Base-by-base conservation (phyloP, 2,888 invertebrate species). In the Eilema depressum region DNA sequence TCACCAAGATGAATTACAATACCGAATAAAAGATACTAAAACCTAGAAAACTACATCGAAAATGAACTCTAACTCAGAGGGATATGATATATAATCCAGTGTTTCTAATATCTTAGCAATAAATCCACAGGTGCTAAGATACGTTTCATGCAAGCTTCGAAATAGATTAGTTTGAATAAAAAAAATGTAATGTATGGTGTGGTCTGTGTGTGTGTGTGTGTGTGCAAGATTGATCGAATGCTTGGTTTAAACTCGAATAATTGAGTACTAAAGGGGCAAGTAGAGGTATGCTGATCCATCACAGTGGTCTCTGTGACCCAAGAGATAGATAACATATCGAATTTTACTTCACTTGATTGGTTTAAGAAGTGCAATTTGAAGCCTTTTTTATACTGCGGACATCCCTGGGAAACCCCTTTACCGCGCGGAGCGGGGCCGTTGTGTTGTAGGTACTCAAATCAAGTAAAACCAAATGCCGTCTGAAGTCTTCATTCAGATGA, bases 111-210 rank as follows among this genome's bases (percentile, higher is more conserved):
- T n/a, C n/a, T 53, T n/a, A n/a, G 8, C 20, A 47, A 47, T 47
- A 47, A 47, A 47, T 47, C 47, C 47, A 47, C 47, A 47, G 47
- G 41, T 41, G 41, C 41, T 41, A 41, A 17, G 17, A 41, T 7
- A 47, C 20, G 47, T 47, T 47, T 47, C 53, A 53, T 53, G n/a
- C 8, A n/a, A 53, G n/a, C n/a, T 53, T n/a, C 53, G n/a, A 53
- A n/a, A 53, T n/a, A 53, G n/a, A 53, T 53, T 53, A n/a, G n/a
- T n/a, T 53, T 53, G 53, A 53, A 53, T 53, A 53, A 53, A 53
- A 53, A 53, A n/a, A 20, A 53, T 47, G 7, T 47, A 41, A 14
- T 14, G 33, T 12, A 12, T 33, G 5, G 33, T 33, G 33, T 41
- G 14, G 7, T 20, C 0, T 17, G 47, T 47, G 20, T 47, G 47